Evolutionary conservation across 1,140 invertebrate species (phyloP), one percentile per base, ranked within the genome.

Genomic region (Heterodera schachtii): DNA sequence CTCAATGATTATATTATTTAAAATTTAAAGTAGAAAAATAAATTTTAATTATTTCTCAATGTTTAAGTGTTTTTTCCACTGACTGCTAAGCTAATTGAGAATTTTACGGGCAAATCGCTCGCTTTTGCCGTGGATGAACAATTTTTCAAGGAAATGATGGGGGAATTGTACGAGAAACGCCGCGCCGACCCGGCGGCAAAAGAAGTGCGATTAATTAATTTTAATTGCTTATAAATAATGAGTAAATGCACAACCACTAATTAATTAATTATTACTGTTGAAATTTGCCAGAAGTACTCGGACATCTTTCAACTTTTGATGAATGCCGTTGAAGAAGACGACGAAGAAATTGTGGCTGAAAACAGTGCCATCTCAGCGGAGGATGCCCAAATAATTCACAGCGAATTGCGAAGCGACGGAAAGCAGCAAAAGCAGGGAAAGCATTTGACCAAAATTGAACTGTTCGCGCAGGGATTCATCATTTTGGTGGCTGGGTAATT

Each of bases 241-340:
- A n/a, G n/a, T n/a, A n/a, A n/a, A n/a, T n/a, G n/a, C n/a, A n/a
- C n/a, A n/a, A n/a, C n/a, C n/a, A n/a, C n/a, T n/a, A n/a, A n/a
- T n/a, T n/a, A n/a, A n/a, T n/a, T n/a, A n/a, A n/a, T n/a, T n/a
- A n/a, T n/a, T n/a, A n/a, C n/a, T n/a, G n/a, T n/a, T n/a, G n/a
- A n/a, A n/a, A 41, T 9, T n/a, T 11, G 83, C 73, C 21, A 83
- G 82, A 83, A 83, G 75, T 83, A 83, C 46, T 43, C 66, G 13
- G 82, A 83, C 46, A 76, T 82, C 49, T 73, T 83, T 21, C 82
- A 83, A 84, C 64, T 82, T 21, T 52, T 83, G 43, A 73, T 83
- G 75, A 82, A 83, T 70, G 82, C 82, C 11, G 76, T 82, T 16
- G 82, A 83, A 1, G 75, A 84, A 49, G 78, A 49, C 1, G 80